Evolutionary conservation across 2,113 vertebrate species (phyloP), one percentile per base, ranked within the genome.

Genomic region (Trochalopteron elliotii): DNA sequence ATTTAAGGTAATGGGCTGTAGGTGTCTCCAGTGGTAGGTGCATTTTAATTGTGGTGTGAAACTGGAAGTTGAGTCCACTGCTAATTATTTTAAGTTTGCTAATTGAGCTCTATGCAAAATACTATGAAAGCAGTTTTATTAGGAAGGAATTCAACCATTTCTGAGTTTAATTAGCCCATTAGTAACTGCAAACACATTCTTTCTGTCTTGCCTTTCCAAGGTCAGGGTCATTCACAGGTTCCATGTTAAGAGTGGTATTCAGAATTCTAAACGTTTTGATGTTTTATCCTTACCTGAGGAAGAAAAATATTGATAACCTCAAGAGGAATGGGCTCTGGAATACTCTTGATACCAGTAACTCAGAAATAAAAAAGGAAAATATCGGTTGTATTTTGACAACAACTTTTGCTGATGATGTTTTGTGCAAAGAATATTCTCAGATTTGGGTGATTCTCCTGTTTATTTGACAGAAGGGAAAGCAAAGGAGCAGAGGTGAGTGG

Each of bases 361-460:
- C 12, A 3, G 44, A 69, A 67, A 20, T 35, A 27, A 42, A 68
- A 37, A 9, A 19, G 27, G 18, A 24, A 56, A 56, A 52, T 7
- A 2, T 4, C 19, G 1, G 4, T 15, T 61, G 13, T 18, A 9
- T 9, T n/a, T 35, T 11, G 15, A 15, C 42, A 47, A 16, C 3
- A n/a, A 14, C 4, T 64, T 68, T 27, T 47, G 25, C 33, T 87
- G 39, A 7, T 1, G 1, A 3, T 35, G 12, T 31, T 40, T n/a
- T n/a, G 4, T 21, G 31, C 40, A 42, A 63, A 59, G 21, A 15
- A 18, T 55, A 9, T 39, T 33, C 12, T 85, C 14, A 15, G 28
- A 24, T 47, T 82, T 85, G 47, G 23, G 4, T 2, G 2, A 27
- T 30, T 11, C 18, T 45, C 1, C n/a, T 59, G 8, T 11, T 79